These are phyloP conservation scores for Pseudomyrmex pallidus DNA, from an alignment of 1,140 invertebrate species.

Conservation along the genomic window DNA sequence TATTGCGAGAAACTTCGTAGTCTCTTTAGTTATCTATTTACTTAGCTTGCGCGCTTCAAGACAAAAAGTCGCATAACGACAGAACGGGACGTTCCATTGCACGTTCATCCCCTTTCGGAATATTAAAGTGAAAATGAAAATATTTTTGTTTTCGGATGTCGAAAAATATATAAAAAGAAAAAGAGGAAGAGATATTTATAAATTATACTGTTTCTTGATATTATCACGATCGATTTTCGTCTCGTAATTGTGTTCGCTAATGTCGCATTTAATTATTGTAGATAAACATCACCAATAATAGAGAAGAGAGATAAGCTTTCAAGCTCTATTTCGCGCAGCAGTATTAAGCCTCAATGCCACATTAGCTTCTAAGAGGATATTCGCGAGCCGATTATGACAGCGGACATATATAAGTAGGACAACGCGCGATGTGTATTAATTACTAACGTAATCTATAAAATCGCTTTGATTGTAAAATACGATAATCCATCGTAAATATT, in stretches of 20 bases:
- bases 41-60: conserved; percentile 13
- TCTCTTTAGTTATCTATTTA: conserved; percentile 57
- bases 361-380: conserved; percentile 72
- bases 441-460: conserved; percentile 70
- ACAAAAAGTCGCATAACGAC: conserved; percentile 24
- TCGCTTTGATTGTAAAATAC: not conserved
- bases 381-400: conserved; percentile 73
- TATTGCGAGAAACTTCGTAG: conserved; percentile 49
- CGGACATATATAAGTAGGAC: conserved; percentile 62
- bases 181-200: too few species aligned
- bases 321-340: conserved; percentile 43
- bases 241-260: too few species aligned
- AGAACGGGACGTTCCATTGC: conserved; percentile 4
- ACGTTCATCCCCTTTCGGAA: not conserved
- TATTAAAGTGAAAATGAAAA: not conserved
- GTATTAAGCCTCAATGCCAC: conserved; percentile 62
- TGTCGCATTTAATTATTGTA: not conserved
- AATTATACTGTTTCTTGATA: too few species aligned
- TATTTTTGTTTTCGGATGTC: not conserved
- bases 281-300: not conserved
- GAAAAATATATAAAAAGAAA: too few species aligned
- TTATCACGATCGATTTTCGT: too few species aligned
- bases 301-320: conserved; percentile 31
- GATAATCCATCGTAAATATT: not conserved
- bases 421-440: conserved; percentile 66